Base-by-base conservation (phyloP, 2,113 vertebrate species). In the Pterocles orientalis region DNA sequence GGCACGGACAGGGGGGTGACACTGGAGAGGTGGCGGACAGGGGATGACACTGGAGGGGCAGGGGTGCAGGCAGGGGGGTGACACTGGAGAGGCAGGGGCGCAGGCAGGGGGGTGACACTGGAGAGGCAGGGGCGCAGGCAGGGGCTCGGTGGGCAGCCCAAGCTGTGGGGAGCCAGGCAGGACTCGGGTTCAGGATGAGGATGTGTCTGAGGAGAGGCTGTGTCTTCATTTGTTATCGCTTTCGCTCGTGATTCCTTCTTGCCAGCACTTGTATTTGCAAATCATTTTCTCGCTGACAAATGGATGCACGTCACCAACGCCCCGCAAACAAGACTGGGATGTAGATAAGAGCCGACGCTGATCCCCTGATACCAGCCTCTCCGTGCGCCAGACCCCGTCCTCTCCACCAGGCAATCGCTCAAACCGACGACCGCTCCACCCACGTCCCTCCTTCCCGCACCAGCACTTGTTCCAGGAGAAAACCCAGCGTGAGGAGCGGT, bases 121-220 rank as follows among this genome's bases (percentile, higher is more conserved):
- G 50, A 51, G 23, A 13, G 50, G 50, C 24, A 25, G 50, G 39
- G 39, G 39, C 8, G 17, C 21, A 1, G 33, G 23, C 28, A 12
- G 43, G 31, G 78, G 10, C 19, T n/a, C 1, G 2, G 26, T 10
- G 11, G 39, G 4, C 3, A n/a, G 41, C 72, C 33, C 2, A 3
- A 11, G 68, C 50, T 57, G 60, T 25, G 0, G 2, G 23, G 7
- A 43, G 64, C n/a, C 17, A 43, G 64, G 19, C 12, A 43, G 26
- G 83, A 8, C 47, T 45, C 0, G 0, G 36, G 41, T 36, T 87
- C 24, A n/a, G 75, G 70, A 14, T 0, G 17, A 31, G 48, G 50
- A 36, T 53, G 41, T 17, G 36, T 43, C 50, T 79, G 66, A 53
- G 54, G 61, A 36, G 61, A 48, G 21, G 18, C 45, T 2, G 9